Evolutionary conservation across 2,797 vertebrate species (phyloP).

Genomic region (Rhabdophis nuchalis): DNA sequence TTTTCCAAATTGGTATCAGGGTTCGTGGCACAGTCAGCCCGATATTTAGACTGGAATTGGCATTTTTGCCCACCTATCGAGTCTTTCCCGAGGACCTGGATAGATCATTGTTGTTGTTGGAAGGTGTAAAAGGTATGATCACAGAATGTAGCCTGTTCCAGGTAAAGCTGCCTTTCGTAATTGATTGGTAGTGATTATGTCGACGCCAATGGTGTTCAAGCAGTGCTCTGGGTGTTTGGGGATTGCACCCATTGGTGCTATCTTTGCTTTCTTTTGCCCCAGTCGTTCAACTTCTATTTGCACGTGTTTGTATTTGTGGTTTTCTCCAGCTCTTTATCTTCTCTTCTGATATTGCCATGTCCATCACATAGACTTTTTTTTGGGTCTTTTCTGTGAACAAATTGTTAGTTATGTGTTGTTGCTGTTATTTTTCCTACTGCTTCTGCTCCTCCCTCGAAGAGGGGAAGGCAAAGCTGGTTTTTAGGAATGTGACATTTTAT

Average conservation of each 20-base stretch:
- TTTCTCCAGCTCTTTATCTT: not conserved
- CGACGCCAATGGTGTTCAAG: not conserved
- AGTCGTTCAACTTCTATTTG: not conserved
- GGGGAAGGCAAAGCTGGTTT: conserved; percentile 66
- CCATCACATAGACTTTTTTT: not conserved
- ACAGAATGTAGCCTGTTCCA: not conserved
- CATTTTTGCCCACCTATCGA: not conserved
- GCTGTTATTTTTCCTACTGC: conserved; percentile 44
- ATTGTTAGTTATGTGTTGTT: not conserved
- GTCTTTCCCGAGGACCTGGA: not conserved
- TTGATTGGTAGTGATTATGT: not conserved
- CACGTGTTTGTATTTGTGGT: not conserved
- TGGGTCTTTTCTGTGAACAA: not conserved
- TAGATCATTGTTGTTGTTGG: not conserved
- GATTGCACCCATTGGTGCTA: not conserved
- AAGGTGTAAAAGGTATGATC: not conserved
- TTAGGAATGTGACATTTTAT: conserved; percentile 67
- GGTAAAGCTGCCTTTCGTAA: not conserved
- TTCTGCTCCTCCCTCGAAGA: conserved; percentile 70
- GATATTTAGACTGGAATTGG: not conserved
- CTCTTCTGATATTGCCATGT: not conserved
- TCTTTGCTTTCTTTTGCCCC: not conserved
- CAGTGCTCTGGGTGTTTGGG: not conserved
- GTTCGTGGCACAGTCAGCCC: not conserved
- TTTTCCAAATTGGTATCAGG: conserved; percentile 42